Conservation (phyloP, 2,113 vertebrate genomes). For the Anthoscopus minutus region DNA sequence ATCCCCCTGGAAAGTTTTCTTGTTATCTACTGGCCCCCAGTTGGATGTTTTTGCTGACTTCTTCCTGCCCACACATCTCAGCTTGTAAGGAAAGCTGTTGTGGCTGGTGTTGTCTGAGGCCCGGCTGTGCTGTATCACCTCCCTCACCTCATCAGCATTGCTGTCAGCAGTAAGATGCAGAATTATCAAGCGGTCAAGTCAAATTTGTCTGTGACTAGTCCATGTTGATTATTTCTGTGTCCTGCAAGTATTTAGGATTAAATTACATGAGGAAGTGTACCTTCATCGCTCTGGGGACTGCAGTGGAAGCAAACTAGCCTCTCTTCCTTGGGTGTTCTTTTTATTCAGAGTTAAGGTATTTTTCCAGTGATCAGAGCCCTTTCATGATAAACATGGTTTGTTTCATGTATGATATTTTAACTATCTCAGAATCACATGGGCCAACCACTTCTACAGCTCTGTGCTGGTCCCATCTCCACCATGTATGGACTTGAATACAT, state of each 20-base stretch:
- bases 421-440: background rate
- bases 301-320: background rate
- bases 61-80: background rate
- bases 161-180: background rate
- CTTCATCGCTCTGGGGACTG: background rate
- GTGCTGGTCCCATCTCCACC: background rate
- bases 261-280: background rate
- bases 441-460: background rate
- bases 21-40: background rate
- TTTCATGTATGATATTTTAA: background rate
- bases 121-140: fast-evolving
- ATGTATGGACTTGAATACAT: background rate
- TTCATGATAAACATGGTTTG: background rate
- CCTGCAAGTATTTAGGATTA: background rate
- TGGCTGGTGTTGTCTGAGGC: background rate
- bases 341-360: background rate
- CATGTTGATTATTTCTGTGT: background rate
- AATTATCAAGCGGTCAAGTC: background rate
- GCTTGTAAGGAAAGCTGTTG: background rate
- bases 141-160: background rate
- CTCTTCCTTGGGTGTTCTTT: background rate
- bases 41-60: background rate
- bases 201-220: background rate
- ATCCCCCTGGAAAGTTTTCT: background rate
- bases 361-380: background rate